Evolutionary conservation across 2,113 vertebrate species (phyloP).

Genomic region (Tricholaema leucomelas): DNA sequence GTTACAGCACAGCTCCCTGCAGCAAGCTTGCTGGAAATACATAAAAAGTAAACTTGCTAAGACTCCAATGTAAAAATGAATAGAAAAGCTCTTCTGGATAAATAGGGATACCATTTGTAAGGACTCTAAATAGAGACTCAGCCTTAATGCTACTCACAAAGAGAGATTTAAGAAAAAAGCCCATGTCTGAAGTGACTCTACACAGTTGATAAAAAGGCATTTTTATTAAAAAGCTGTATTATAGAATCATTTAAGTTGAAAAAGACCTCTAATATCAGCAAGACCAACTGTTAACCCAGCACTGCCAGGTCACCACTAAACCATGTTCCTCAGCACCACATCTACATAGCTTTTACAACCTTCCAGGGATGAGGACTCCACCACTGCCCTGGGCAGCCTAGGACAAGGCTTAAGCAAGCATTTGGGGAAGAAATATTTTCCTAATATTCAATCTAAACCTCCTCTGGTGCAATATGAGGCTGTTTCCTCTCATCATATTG

Average conservation of each 20-base stretch:
- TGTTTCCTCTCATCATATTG: not conserved
- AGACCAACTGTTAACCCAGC: too few species aligned
- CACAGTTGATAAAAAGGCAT: not conserved
- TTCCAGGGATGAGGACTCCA: not conserved
- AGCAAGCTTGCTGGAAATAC: slow-evolving; percentile 35
- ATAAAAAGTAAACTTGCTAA: slow-evolving; percentile 6
- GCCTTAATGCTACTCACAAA: not conserved
- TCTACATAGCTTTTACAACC: not conserved
- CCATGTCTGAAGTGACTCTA: not conserved
- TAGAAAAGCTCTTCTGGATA: not conserved
- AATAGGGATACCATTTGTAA: not conserved
- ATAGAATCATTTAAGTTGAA: not conserved
- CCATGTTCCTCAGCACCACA: not conserved
- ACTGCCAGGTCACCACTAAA: not conserved
- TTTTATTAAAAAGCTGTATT: not conserved
- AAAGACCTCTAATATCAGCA: not conserved
- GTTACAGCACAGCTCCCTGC: not conserved
- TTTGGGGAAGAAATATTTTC: not conserved
- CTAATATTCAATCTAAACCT: not conserved
- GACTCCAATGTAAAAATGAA: not conserved
- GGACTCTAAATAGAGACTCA: not conserved
- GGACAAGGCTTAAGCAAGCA: not conserved
- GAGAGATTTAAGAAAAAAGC: not conserved
- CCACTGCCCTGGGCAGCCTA: not conserved
- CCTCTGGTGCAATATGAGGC: not conserved